Evolutionary conservation across 2,797 vertebrate species (phyloP).

Genomic region (Phrynocephalus forsythii): DNA sequence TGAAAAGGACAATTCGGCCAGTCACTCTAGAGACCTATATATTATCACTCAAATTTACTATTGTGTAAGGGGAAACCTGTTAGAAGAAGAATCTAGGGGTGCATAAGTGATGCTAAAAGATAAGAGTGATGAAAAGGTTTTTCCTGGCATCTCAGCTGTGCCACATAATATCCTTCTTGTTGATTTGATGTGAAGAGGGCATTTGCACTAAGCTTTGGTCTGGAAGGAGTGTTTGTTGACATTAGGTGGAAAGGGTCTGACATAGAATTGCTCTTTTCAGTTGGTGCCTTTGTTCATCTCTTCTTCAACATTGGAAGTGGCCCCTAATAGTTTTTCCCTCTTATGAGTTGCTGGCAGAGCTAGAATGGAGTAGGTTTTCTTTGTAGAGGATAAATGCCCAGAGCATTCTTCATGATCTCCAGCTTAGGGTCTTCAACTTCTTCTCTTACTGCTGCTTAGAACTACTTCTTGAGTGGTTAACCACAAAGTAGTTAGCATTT

Average conservation of each 20-base stretch:
- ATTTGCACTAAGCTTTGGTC: slow-evolving; percentile 30
- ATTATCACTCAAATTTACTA: not conserved
- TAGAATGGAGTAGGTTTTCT: too few species aligned
- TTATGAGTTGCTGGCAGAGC: not conserved
- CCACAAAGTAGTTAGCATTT: not conserved
- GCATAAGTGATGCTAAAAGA: slow-evolving; percentile 32
- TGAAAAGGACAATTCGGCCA: not conserved
- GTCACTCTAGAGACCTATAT: not conserved
- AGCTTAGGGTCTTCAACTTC: not conserved
- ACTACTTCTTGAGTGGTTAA: not conserved
- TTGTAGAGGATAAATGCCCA: too few species aligned
- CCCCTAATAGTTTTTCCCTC: too few species aligned
- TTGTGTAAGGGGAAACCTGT: slow-evolving; percentile 8
- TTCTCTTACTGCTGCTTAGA: not conserved
- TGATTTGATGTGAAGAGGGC: slow-evolving; percentile 27
- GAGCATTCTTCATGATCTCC: not conserved
- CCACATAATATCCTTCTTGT: slow-evolving; percentile 35
- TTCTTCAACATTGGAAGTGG: slow-evolving; percentile 4
- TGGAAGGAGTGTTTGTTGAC: slow-evolving; percentile 11
- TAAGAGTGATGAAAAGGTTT: not conserved
- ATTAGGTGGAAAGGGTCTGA: not conserved
- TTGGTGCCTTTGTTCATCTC: slow-evolving; percentile 1
- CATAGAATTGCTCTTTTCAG: not conserved
- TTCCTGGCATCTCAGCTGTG: not conserved
- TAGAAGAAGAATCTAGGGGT: slow-evolving; percentile 20